Conservation (phyloP, 2,797 vertebrate species). For the Tokudaia tokunoshimensis region DNA sequence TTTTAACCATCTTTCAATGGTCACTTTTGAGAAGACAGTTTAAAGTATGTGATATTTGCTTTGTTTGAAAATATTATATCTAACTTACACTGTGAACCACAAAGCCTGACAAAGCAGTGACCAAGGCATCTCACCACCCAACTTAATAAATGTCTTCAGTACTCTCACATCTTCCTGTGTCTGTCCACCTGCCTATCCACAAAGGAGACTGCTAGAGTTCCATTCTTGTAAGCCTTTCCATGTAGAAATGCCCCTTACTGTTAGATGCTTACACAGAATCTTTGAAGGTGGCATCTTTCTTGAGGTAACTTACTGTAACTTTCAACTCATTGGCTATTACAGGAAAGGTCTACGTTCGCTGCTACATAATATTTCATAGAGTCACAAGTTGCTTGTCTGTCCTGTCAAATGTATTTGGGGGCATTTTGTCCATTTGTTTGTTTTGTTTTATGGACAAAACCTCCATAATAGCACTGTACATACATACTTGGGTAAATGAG, state of each 20-base stretch:
- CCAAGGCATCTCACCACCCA: not conserved
- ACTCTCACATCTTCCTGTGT: rapidly evolving
- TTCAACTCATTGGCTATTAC: not conserved
- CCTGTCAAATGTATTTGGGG: not conserved
- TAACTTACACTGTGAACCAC: not conserved
- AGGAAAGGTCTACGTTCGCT: not conserved
- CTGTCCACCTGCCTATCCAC: not conserved
- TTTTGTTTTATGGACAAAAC: not conserved
- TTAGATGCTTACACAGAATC: not conserved
- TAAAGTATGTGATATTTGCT: not conserved
- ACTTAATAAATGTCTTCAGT: not conserved
- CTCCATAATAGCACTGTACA: not conserved
- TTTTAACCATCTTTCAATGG: not conserved
- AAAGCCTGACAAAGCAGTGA: not conserved
- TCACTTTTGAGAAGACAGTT: not conserved
- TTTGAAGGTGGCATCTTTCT: not conserved
- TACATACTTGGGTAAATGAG: not conserved
- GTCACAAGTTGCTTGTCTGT: not conserved
- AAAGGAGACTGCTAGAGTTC: not conserved
- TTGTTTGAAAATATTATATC: not conserved
- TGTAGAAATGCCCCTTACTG: not conserved
- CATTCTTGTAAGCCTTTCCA: not conserved
- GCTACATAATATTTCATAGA: too few species aligned
- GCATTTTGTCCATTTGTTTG: not conserved
- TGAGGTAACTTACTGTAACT: not conserved